Percentiles rank a stretch among this genome's conserved stretches.
Evolutionary conservation across 2,113 vertebrate species (phyloP).

Genomic region (Saccopteryx leptura): DNA sequence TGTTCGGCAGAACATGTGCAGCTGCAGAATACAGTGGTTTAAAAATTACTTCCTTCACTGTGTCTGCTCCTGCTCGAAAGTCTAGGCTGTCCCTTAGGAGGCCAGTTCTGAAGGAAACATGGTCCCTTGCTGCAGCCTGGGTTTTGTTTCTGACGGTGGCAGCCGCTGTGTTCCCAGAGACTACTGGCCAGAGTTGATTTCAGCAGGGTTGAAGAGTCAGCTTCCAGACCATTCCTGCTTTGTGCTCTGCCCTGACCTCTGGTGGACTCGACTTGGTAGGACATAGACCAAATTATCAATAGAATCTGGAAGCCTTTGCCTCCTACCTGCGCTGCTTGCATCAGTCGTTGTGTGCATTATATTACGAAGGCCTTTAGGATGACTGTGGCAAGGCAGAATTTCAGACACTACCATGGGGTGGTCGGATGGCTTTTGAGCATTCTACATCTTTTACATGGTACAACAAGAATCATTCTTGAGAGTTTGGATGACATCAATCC

Average conservation of each 20-base stretch:
- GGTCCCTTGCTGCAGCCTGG: background rate
- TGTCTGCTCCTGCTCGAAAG: background rate
- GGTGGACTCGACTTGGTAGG: conserved; percentile 83
- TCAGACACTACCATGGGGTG: background rate
- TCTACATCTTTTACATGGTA: background rate
- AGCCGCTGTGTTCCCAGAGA: background rate
- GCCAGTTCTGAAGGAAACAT: background rate
- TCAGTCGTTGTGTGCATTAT: background rate
- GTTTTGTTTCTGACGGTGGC: background rate
- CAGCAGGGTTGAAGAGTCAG: background rate
- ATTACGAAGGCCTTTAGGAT: background rate
- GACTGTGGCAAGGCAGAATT: background rate
- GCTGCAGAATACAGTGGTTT: background rate
- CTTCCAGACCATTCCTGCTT: background rate
- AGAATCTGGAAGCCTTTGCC: background rate
- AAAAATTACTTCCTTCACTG: background rate
- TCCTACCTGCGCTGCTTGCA: background rate
- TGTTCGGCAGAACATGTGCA: background rate
- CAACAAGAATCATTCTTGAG: background rate
- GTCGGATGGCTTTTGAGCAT: background rate
- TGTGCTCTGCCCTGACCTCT: conserved; percentile 86
- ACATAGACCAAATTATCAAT: conserved; percentile 37
- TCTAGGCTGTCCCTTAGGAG: background rate
- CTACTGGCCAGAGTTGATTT: fast-evolving
- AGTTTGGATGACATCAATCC: background rate